Evolutionary conservation across 1,140 invertebrate genomes (phyloP), one percentile per base, ranked within the genome.

Genomic region (Cherax destructor): DNA sequence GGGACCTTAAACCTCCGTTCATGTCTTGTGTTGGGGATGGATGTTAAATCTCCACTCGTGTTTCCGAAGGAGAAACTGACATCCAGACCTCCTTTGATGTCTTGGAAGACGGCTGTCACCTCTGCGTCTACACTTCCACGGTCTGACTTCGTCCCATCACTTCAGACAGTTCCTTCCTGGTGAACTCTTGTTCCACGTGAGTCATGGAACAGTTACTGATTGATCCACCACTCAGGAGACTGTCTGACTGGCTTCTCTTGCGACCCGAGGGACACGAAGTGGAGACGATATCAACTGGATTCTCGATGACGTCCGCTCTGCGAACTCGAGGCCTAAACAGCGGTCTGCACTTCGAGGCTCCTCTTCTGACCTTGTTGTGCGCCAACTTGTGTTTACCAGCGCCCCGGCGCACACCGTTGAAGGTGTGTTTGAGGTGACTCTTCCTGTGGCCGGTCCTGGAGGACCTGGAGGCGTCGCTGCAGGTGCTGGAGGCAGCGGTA

Each of bases 171-270:
- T 91, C 88, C 88, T 85, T 91, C 88, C 72, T 61, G 24, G 88
- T 91, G 83, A 79, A 91, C 83, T 91, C 88, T 30, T 91, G 50
- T 83, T 91, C 88, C 50, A 91, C 77, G 83, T 91, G 72, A 21
- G 74, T 91, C 83, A 91, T 65, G 41, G 88, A 91, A 41, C 88
- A 91, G 74, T 84, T 85, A 50, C 88, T 91, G 83, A 91, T 91
- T n/a, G 88, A 91, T 0, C 88, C 88, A 18, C 83, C 88, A 21
- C 88, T 91, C 52, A 91, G 69, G 4, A 91, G 59, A 52, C 88
- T 91, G 52, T 78, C 88, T 3, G 81, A 78, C 83, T 91, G 88
- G 88, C 88, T 91, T 59, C 77, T 84, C 76, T 91, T 91, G 6
- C 88, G 83, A 24, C 18, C 50, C 1, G 41, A 21, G 10, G 47